These are phyloP conservation scores for Sebastolobus alascanus DNA, from an alignment of 2,797 vertebrate species.

Conservation along the genomic window DNA sequence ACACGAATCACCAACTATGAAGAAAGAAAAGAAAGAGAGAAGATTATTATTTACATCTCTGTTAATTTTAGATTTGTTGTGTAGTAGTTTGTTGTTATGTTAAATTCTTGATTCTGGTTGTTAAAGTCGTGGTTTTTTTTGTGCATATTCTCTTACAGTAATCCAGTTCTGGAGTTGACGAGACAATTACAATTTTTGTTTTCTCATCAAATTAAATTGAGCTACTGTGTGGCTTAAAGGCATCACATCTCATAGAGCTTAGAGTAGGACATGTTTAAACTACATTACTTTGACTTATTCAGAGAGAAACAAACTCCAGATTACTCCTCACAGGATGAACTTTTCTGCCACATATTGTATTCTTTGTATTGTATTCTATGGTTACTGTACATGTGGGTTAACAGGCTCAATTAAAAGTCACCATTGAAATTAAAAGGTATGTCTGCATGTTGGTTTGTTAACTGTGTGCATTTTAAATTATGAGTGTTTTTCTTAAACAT, in stretches of 20 bases:
- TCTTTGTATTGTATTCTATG: too few species aligned
- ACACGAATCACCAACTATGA: slow-evolving; percentile 96
- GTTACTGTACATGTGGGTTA: too few species aligned
- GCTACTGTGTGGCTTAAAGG: neutral
- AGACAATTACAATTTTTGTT: neutral
- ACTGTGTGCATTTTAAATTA: neutral
- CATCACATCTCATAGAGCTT: neutral
- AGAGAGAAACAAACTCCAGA: neutral
- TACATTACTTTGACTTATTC: neutral
- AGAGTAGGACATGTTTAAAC: neutral
- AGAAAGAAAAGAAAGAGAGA: slow-evolving; percentile 42
- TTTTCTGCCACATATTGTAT: too few species aligned
- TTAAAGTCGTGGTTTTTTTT: neutral
- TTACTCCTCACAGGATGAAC: too few species aligned
- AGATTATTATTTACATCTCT: slow-evolving; percentile 25
- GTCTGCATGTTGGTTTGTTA: neutral
- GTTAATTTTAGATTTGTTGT: too few species aligned
- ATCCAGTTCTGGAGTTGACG: neutral
- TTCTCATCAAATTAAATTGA: neutral
- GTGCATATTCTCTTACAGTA: neutral
- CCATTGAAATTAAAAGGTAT: neutral
- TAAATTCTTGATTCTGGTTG: neutral
- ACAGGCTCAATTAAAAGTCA: too few species aligned
- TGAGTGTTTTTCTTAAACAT: neutral
- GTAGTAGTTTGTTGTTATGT: neutral